phyloP scores from a whole-genome alignment of 2,113 vertebrate species.

The Pampusana beccarii region DNA sequence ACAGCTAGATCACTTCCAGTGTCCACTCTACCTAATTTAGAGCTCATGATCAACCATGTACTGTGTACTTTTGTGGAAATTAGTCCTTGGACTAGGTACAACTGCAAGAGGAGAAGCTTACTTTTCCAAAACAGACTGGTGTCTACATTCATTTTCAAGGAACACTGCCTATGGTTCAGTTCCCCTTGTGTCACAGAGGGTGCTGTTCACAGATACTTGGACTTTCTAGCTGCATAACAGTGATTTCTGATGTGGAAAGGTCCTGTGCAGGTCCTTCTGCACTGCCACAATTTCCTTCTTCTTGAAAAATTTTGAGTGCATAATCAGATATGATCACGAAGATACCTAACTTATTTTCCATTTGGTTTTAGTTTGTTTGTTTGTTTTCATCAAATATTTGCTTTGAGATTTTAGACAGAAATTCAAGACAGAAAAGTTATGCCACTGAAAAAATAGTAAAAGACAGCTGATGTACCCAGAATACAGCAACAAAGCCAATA shows the following conservation, averaged over 20 bases:
- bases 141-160: neutral
- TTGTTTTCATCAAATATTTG: neutral
- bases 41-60: neutral
- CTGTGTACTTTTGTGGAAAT: neutral
- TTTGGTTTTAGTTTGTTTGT: neutral
- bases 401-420: neutral
- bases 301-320: neutral
- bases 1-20: neutral
- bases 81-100: neutral
- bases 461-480: neutral
- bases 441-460: neutral
- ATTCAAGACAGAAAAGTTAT: neutral
- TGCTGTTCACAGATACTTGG: neutral
- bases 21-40: neutral
- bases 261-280: neutral
- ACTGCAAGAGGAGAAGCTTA: neutral
- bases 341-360: neutral
- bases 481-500: neutral
- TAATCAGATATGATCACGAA: neutral
- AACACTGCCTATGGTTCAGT: neutral
- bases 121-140: neutral
- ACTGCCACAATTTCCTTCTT: neutral
- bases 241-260: neutral
- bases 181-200: neutral
- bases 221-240: neutral